Base-by-base conservation (phyloP, 2,888 invertebrate genomes). In the Allophyes oxyacanthae region DNA sequence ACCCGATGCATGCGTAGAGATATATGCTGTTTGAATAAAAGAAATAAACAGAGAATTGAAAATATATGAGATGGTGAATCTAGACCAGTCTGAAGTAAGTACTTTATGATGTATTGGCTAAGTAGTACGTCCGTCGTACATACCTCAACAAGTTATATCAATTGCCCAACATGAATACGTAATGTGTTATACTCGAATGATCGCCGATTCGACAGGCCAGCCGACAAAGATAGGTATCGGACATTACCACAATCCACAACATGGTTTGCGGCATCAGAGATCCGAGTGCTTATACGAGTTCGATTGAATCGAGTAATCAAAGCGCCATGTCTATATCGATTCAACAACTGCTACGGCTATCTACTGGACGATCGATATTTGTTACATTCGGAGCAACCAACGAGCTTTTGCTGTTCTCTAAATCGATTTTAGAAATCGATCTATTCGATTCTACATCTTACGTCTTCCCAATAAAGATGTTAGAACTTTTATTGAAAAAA, bases 231-330 rank as follows among this genome's bases (percentile, higher is more conserved):
- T 92, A 88, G 84, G 87, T 89, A 91, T 91, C 91, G 81, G 78
- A 85, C 88, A 87, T 91, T 88, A 89, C 88, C 85, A 83, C 86
- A 82, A 84, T 83, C 82, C 84, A 82, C 83, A 84, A 87, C 86
- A 86, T 78, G 83, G 79, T 77, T 79, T 77, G 81, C 77, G 79
- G 80, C 79, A 78, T 81, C 76, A 73, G 68, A 79, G 79, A 78
- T 73, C 77, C 78, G 70, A 81, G 85, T 77, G 83, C 84, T 79
- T 83, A 85, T 86, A 86, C 86, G 82, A 87, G 84, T 86, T 82
- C 86, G 87, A 90, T 87, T 89, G 87, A 91, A 92, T 90, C 92
- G 86, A 88, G 86, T 88, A 92, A 93, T 92, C 93, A 92, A 91
- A 91, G 87, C 88, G 82, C 89, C 91, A 87, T 90, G 92, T 92